A percentile compares a stretch with the other conserved stretches of the same genome.
Evolutionary conservation across 2,797 vertebrate species (phyloP).

Genomic region (Fratercula arctica): DNA sequence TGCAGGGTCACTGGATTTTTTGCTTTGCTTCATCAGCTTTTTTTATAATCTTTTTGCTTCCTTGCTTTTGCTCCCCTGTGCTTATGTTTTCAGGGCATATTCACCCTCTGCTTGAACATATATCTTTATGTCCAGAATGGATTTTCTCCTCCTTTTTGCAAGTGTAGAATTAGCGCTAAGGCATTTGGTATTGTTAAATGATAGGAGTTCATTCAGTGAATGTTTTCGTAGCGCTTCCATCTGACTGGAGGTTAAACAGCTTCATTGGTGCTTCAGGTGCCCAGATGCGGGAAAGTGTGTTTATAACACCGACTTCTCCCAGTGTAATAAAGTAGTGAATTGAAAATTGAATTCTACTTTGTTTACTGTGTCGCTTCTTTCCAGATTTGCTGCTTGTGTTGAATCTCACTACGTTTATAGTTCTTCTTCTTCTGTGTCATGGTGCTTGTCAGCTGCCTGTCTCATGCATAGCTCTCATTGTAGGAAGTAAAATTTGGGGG

Average conservation of each 20-base stretch:
- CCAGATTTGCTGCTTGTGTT: background rate
- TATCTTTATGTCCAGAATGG: background rate
- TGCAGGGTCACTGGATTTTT: slow-evolving; percentile 10
- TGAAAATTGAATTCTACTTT: background rate
- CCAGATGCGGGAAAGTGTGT: background rate
- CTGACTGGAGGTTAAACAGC: background rate
- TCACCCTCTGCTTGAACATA: background rate
- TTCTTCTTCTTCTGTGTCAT: slow-evolving; percentile 46
- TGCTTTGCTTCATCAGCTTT: slow-evolving; percentile 3
- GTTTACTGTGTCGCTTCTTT: background rate
- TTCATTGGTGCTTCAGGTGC: background rate
- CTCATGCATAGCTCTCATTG: slow-evolving; percentile 8
- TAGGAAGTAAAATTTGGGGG: slow-evolving; percentile 48
- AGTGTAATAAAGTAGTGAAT: background rate
- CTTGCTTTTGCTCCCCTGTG: background rate
- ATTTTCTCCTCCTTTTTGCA: background rate
- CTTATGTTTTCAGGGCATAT: slow-evolving; percentile 37
- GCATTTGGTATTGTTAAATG: background rate
- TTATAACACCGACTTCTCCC: background rate
- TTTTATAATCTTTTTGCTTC: background rate
- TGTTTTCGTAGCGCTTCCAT: background rate
- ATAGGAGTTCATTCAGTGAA: background rate
- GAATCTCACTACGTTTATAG: background rate
- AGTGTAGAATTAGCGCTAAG: slow-evolving; percentile 39
- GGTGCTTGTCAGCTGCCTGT: slow-evolving; percentile 59